Percentiles rank a stretch among this genome's conserved stretches.
Evolutionary conservation across 2,888 invertebrate genomes (phyloP).

Genomic region (Argyresthia goedartella): DNA sequence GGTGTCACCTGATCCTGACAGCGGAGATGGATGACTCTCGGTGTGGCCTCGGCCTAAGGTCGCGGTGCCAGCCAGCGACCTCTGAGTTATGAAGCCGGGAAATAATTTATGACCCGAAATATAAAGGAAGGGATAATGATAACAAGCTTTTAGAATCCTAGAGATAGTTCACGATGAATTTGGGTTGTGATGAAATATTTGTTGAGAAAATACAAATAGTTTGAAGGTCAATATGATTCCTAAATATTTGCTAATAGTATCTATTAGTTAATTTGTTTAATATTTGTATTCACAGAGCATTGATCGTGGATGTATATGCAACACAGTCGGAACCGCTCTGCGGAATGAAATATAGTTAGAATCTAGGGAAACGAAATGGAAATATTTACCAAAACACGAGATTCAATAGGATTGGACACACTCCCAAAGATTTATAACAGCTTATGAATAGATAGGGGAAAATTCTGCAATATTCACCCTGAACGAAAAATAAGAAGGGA

Average conservation of each 20-base stretch:
- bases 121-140: neutral
- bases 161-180: neutral
- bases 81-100: slow-evolving; percentile 56
- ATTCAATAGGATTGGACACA: slow-evolving; percentile 56
- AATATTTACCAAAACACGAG: too few relatives aligned
- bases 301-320: too few relatives aligned
- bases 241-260: too few relatives aligned
- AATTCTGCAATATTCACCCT: slow-evolving; percentile 29
- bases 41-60: slow-evolving; percentile 68
- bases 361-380: too few relatives aligned
- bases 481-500: neutral
- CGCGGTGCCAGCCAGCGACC: slow-evolving; percentile 19
- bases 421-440: slow-evolving; percentile 65
- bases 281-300: too few relatives aligned
- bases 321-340: too few relatives aligned
- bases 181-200: too few relatives aligned
- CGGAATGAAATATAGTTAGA: too few relatives aligned
- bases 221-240: too few relatives aligned
- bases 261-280: too few relatives aligned
- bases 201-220: too few relatives aligned
- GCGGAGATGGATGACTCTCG: slow-evolving; percentile 54
- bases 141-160: neutral
- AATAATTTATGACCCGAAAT: slow-evolving; percentile 41
- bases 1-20: slow-evolving; percentile 71
- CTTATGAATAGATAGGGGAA: slow-evolving; percentile 50